Conservation (phyloP, 2,797 vertebrate species). For the Huso huso region DNA sequence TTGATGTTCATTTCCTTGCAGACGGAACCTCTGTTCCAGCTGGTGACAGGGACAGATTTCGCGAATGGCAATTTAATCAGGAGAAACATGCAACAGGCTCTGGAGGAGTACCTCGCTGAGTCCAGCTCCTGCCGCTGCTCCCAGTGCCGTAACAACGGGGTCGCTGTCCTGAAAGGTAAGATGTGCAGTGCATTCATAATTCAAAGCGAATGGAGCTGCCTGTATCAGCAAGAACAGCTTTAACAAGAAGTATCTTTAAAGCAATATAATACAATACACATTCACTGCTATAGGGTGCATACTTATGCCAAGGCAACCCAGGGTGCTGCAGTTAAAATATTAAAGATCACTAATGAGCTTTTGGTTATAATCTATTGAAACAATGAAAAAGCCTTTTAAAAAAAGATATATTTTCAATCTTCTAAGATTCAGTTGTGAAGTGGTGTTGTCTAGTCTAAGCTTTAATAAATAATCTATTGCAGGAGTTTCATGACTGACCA, state of each 20-base stretch:
- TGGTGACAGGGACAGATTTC: slow-evolving; percentile 70
- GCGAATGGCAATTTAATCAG: slow-evolving; percentile 50
- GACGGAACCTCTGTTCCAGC: slow-evolving; percentile 71
- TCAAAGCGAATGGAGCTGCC: neutral
- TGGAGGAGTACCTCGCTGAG: slow-evolving; percentile 74
- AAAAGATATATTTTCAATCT: too few species aligned
- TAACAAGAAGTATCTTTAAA: too few species aligned
- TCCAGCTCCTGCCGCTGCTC: slow-evolving; percentile 70
- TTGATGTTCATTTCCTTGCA: slow-evolving; percentile 29
- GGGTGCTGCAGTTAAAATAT: neutral
- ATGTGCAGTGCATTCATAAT: neutral
- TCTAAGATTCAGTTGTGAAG: too few species aligned
- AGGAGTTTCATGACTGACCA: too few species aligned
- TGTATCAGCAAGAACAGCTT: neutral
- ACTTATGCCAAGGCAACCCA: neutral
- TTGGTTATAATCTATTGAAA: too few species aligned
- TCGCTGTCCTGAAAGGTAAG: slow-evolving; percentile 75
- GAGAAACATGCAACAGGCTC: slow-evolving; percentile 69
- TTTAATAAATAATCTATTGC: too few species aligned
- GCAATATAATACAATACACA: neutral
- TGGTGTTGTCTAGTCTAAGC: too few species aligned
- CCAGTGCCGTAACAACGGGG: slow-evolving; percentile 76
- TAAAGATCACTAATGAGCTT: too few species aligned
- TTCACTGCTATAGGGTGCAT: neutral
- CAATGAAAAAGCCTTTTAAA: too few species aligned